Percentiles rank a stretch among this genome's conserved stretches.
Conservation (phyloP, 92 coral and sea anemone genomes). For the Isaurus tuberculatus region DNA sequence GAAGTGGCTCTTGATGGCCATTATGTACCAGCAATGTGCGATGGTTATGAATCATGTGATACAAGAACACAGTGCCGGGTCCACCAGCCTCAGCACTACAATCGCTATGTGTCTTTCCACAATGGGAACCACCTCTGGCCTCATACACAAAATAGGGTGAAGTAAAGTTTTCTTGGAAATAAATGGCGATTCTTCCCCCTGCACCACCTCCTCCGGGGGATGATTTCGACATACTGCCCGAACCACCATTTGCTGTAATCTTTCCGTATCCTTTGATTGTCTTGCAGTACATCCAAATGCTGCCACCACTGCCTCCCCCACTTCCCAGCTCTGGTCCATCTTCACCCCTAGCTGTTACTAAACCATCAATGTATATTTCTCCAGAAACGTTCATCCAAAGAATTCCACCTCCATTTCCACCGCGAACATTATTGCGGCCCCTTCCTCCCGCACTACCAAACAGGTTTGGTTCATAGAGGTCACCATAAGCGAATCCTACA, state of each 20-base stretch:
- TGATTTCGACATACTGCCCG: conserved; percentile 44
- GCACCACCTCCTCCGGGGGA: conserved; percentile 79
- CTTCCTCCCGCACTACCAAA: conserved; percentile 80
- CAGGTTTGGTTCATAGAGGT: conserved; percentile 71
- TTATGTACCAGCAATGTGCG: conserved; percentile 73
- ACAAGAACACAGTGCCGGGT: conserved; percentile 79
- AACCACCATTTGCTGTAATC: conserved; percentile 73
- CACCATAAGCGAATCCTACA: conserved; percentile 69
- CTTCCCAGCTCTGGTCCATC: conserved; percentile 57
- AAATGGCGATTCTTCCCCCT: conserved; percentile 78
- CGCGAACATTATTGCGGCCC: conserved; percentile 47
- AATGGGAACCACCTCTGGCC: conserved; percentile 70
- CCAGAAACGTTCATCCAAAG: conserved; percentile 78
- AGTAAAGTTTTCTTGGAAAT: conserved; percentile 66
- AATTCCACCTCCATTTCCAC: conserved; percentile 81
- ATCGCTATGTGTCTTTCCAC: conserved; percentile 34
- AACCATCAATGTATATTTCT: conserved; percentile 68
- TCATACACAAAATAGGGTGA: conserved; percentile 76
- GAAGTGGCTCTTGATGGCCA: conserved; percentile 72
- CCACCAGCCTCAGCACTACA: conserved; percentile 82
- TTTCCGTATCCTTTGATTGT: conserved; percentile 72
- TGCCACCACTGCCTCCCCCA: conserved; percentile 86
- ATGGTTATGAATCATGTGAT: conserved; percentile 73
- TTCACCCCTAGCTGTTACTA: conserved; percentile 73
- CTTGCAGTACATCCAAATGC: conserved; percentile 78